Base-by-base conservation (phyloP, 1,140 invertebrate species). In the Dinothrombium tinctorium region DNA sequence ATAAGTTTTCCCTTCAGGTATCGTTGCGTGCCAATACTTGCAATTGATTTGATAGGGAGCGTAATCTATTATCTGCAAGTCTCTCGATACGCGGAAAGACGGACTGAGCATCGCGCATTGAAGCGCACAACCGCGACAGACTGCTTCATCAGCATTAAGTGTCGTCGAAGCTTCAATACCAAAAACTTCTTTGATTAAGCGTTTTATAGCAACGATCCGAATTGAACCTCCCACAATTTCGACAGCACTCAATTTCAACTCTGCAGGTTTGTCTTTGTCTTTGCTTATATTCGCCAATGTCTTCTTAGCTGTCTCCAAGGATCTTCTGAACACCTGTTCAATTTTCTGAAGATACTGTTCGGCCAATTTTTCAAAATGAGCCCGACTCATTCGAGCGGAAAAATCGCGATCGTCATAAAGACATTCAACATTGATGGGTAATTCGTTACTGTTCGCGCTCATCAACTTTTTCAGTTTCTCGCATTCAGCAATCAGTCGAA, bases 391-490 rank as follows among this genome's bases (percentile, higher is more conserved):
- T 44, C 56, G 61, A 6, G 73, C 74, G 41, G 69, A 71, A 0
- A 98, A 90, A 65, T 99, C 92, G 49, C 79, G 78, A 50, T 98
- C 92, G 23, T 98, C 75, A 72, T 96, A 89, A 49, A 99, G 95
- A 56, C 89, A 99, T 57, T 99, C 94, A 51, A 99, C 94, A 57
- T 82, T 83, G 11, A 99, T 60, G 0, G 92, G 92, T 48, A 99
- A 65, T 28, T 70, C 73, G 0, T 81, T 86, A 21, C 80, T 37
- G 37, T 53, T 98, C 0, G 89, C 87, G 14, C 86, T 95, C 90
- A 99, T 96, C 59, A 95, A 80, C 56, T 98, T 98, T 59, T 99
- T 99, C 7, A 98, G 53, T 59, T 92, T 96, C 53, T 98, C 92
- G 40, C 87, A 81, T 62, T 98, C 90, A 43, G 76, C 69, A 2